These are phyloP conservation scores for Poecilia latipinna DNA, from an alignment of 2,113 vertebrate genomes.

Conservation along the genomic window DNA sequence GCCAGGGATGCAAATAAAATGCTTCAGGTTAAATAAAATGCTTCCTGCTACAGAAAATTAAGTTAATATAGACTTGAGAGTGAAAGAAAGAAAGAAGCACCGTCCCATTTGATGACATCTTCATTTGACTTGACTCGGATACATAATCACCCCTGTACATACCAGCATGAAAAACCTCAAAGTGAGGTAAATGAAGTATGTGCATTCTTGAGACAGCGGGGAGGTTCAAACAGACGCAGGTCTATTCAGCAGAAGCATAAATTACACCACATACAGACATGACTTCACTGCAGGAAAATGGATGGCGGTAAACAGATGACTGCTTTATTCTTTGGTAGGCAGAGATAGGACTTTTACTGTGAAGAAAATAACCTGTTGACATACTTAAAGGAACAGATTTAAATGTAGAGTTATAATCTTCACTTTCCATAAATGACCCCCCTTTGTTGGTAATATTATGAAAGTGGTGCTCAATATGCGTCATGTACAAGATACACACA, in stretches of 20 bases:
- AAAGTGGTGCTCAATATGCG: no score
- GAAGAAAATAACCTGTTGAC: not conserved
- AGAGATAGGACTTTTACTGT: not conserved
- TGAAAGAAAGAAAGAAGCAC: not conserved
- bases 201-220: not conserved
- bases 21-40: no score
- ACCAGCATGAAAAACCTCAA: not conserved
- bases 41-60: not conserved
- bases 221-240: not conserved
- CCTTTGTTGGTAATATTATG: no score
- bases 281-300: not conserved
- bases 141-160: not conserved
- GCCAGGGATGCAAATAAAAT: not conserved
- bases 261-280: not conserved
- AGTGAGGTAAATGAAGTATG: not conserved
- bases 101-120: not conserved
- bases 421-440: no score
- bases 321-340: not conserved
- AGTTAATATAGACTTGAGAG: not conserved
- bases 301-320: not conserved
- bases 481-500: no score
- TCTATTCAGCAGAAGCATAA: not conserved
- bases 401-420: not conserved
- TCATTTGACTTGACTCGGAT: not conserved
- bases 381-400: not conserved